These are phyloP conservation scores for Ophion ellenae DNA, from an alignment of 2,888 invertebrate species.

Conservation along the genomic window DNA sequence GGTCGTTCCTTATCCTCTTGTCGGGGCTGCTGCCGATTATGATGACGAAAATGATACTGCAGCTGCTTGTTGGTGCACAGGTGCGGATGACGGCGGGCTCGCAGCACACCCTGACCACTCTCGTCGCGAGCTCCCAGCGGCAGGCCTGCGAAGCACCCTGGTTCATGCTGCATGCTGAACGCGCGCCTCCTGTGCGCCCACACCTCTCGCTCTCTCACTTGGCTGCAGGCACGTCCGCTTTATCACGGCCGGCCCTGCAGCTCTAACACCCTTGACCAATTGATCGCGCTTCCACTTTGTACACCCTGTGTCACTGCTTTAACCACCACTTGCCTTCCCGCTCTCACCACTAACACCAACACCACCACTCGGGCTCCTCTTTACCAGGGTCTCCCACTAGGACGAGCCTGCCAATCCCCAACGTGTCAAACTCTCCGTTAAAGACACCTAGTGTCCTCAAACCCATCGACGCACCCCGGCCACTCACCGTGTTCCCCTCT, in stretches of 20 bases:
- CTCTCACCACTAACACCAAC: background rate
- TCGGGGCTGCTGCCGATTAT: constrained; percentile 15
- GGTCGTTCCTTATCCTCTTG: background rate
- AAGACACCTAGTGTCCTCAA: constrained; percentile 56
- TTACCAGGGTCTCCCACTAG: background rate
- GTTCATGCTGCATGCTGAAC: constrained; percentile 83
- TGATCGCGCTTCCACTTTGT: constrained; percentile 28
- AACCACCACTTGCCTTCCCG: background rate
- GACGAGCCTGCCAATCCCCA: background rate
- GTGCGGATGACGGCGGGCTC: constrained; percentile 56
- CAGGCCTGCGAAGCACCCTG: constrained; percentile 78
- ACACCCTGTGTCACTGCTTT: background rate
- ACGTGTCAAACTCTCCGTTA: constrained; percentile 21
- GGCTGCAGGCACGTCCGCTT: constrained; percentile 67
- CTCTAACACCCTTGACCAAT: constrained; percentile 39
- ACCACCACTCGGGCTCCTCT: background rate
- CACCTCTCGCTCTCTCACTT: constrained; percentile 55
- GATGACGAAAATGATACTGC: constrained; percentile 37
- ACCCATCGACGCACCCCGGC: constrained; percentile 65
- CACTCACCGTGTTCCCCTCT: background rate
- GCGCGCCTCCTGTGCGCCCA: constrained; percentile 55
- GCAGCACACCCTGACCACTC: constrained; percentile 79
- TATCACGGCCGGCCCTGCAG: constrained; percentile 64
- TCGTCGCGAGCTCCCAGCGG: constrained; percentile 80
- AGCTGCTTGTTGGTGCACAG: constrained; percentile 29